Percentiles rank a stretch among this genome's conserved stretches.
Evolutionary conservation across 2,888 invertebrate species (phyloP).

Genomic region (Polydrusus pterygomalis): DNA sequence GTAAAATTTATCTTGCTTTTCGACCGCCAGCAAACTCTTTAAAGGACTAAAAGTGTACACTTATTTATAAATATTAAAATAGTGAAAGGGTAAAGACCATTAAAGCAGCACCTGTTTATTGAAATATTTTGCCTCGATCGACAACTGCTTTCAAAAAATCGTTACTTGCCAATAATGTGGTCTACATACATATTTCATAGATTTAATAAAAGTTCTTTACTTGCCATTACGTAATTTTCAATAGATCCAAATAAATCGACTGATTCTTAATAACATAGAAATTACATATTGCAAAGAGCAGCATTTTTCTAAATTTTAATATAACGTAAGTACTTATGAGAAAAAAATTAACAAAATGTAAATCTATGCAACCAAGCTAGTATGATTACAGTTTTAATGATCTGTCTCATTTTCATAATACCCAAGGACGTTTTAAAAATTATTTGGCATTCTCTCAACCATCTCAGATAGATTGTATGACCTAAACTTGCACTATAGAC

Average conservation of each 20-base stretch:
- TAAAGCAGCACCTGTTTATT: conserved; percentile 34
- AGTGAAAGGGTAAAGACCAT: conserved; percentile 25
- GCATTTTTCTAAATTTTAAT: no score
- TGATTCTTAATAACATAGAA: no score
- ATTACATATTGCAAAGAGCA: no score
- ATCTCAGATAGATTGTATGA: conserved; percentile 27
- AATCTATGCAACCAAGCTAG: not conserved
- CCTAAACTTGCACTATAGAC: conserved; percentile 20
- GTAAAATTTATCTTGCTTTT: no score
- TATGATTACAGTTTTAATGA: conserved; percentile 24
- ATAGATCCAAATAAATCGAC: no score
- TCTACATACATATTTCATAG: conserved; percentile 9
- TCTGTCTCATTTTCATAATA: conserved; percentile 30
- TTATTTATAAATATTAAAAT: not conserved
- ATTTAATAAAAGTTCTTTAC: not conserved
- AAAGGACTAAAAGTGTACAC: no score
- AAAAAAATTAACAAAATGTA: no score
- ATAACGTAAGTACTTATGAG: no score
- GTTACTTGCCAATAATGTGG: conserved; percentile 5
- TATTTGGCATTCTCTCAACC: conserved; percentile 28
- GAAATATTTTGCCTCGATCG: conserved; percentile 27
- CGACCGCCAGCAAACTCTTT: no score
- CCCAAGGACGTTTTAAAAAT: conserved; percentile 42
- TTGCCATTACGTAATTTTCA: not conserved
- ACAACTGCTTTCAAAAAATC: conserved; percentile 1